Evolutionary conservation across 2,113 vertebrate genomes (phyloP), one percentile per base, ranked within the genome.

Genomic region (Salvator merianae): DNA sequence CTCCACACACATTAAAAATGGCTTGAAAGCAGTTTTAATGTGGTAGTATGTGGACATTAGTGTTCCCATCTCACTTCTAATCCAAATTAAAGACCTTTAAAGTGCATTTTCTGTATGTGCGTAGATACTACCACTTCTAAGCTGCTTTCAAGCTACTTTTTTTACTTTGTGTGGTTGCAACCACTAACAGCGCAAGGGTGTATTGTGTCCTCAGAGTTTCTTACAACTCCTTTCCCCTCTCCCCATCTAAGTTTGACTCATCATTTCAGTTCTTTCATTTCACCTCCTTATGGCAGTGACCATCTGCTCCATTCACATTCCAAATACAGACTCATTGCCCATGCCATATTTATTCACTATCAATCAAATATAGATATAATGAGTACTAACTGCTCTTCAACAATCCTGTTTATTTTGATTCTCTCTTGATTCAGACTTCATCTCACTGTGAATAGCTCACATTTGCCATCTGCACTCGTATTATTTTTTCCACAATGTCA

Each of bases 221-320:
- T 69, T 68, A 80, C 65, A 47, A 50, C 28, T n/a, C 32, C 13
- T 24, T 36, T 28, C 28, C 68, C 68, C 34, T 68, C n/a, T 38
- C 5, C 10, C 9, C 68, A 55, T 59, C 55, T 59, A 68, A 76
- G n/a, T 68, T n/a, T 36, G 6, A 32, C 28, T 77, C 30, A 30
- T 62, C 55, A 26, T 62, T 20, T 30, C 22, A 12, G 18, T 78
- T 62, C 50, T 78, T 78, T 32, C 20, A 71, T 84, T 43, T 38
- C 26, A 82, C 20, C 66, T 84, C 66, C 83, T 84, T 43, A 78
- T 71, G 68, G 75, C 75, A 71, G 22, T 26, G n/a, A 28, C 68
- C 36, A 78, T 71, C 76, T 84, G 76, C 71, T 78, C 22, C 7
- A 34, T 32, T 40, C 20, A 63, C 65, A n/a, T n/a, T 75, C 75